Base-by-base conservation (phyloP, 2,888 invertebrate species). In the Callyntrura sp. region DNA sequence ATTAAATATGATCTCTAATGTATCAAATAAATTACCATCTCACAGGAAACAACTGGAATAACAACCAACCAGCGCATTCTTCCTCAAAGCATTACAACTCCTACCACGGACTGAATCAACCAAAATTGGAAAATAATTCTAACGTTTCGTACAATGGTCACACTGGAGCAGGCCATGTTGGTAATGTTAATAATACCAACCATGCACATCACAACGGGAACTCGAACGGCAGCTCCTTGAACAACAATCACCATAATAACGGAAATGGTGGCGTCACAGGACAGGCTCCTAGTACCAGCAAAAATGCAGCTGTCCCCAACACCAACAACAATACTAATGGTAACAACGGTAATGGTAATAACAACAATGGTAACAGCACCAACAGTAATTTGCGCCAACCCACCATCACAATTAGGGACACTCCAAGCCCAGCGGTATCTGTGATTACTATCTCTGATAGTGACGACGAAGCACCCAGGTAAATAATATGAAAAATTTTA, bases 361-460 rank as follows among this genome's bases (percentile, higher is more conserved):
- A 73, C 83, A 92, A 83, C 20, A 90, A 92, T 93, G 90, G 93
- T 94, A 92, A 73, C 73, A 88, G 65, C 17, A 89, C 91, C 93
- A 90, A 93, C 94, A 91, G 85, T 79, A 90, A 76, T 76, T 94
- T 94, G 57, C 95, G 96, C 70, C 97, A 97, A 93, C 98, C 98
- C 94, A 98, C 98, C 17, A 98, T 99, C 94, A 98, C 98, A 87
- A 98, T 99, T 94, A 96, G 98, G 93, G 98, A 98, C 95, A 98
- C 99, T 35, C 99, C 99, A 0, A 98, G 98, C 45, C 98, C 98
- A 2, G 97, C 98, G 68, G 98, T 98, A 79, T 98, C 98, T 87
- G 98, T 99, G 93, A 99, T 99, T 94, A 99, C 98, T 62, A 98
- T 98, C 94, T 98, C 98, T 20, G 99, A 99, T 94, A 98, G 98